A percentile compares a stretch with the other conserved stretches of the same genome.
Conservation (phyloP, 2,888 invertebrate genomes). For the Omphaloscelis lunosa region DNA sequence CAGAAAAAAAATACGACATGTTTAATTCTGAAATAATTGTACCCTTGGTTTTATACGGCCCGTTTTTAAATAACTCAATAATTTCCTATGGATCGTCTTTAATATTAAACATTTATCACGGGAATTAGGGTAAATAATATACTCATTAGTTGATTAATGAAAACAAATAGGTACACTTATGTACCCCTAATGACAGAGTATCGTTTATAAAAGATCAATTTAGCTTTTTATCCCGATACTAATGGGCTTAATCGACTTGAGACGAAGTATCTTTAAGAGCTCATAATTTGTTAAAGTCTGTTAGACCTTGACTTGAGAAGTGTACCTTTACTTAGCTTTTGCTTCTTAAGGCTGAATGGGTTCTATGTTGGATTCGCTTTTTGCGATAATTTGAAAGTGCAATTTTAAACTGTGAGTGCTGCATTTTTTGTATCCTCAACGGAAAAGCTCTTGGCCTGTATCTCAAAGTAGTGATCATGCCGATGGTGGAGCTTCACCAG, state of each 20-base stretch:
- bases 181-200: not conserved
- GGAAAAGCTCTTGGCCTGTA: too few species aligned
- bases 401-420: not conserved
- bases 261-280: slow-evolving; percentile 14
- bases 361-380: not conserved
- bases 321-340: not conserved
- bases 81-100: slow-evolving; percentile 2
- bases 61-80: not conserved
- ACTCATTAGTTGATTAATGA: not conserved
- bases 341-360: not conserved
- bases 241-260: slow-evolving; percentile 9
- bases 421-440: too few species aligned
- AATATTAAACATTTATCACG: not conserved
- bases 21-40: not conserved
- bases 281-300: slow-evolving; percentile 14
- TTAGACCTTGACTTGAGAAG: not conserved
- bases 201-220: slow-evolving; percentile 12
- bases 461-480: too few species aligned
- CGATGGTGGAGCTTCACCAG: too few species aligned
- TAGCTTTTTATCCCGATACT: slow-evolving; percentile 1
- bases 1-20: too few species aligned
- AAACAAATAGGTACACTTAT: slow-evolving; percentile 6
- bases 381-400: not conserved
- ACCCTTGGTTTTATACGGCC: not conserved
- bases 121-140: not conserved